Percentiles rank a stretch among this genome's conserved stretches.
phyloP scores from a whole-genome alignment of 2,113 vertebrate species.

The Rhinoderma darwinii region DNA sequence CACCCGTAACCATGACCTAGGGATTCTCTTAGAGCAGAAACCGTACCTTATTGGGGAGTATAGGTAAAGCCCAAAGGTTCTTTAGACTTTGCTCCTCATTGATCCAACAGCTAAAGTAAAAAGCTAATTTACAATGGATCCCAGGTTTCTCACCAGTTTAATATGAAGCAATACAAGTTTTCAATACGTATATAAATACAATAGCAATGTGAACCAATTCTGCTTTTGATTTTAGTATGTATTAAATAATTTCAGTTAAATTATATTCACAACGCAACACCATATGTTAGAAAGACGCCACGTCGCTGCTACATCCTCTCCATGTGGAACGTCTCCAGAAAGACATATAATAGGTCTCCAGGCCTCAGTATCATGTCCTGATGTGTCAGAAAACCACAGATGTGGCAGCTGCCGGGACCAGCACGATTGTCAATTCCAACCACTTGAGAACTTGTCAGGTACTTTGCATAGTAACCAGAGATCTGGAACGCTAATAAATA shows the following conservation, averaged over 20 bases:
- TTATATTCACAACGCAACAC: not conserved
- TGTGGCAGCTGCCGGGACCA: not conserved
- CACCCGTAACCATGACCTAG: too few species aligned
- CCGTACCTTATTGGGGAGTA: not conserved
- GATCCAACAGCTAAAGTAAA: too few species aligned
- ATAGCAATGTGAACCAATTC: too few species aligned
- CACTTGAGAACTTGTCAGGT: not conserved
- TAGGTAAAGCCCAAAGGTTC: too few species aligned
- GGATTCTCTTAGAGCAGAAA: too few species aligned
- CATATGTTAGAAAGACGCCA: not conserved
- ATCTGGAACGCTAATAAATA: not conserved
- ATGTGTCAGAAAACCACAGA: not conserved
- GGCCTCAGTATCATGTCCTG: not conserved
- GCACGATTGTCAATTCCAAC: not conserved
- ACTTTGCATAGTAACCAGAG: not conserved
- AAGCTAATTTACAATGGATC: not conserved
- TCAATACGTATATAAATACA: too few species aligned
- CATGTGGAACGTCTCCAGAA: not conserved
- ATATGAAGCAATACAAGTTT: too few species aligned
- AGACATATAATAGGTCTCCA: not conserved
- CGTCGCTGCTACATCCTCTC: not conserved
- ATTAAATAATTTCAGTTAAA: not conserved
- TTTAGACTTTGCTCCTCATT: too few species aligned
- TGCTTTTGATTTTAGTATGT: too few species aligned
- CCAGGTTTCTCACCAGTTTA: too few species aligned